These are phyloP conservation scores for Leucopternis melanops DNA, from an alignment of 2,113 vertebrate species.

Conservation along the genomic window DNA sequence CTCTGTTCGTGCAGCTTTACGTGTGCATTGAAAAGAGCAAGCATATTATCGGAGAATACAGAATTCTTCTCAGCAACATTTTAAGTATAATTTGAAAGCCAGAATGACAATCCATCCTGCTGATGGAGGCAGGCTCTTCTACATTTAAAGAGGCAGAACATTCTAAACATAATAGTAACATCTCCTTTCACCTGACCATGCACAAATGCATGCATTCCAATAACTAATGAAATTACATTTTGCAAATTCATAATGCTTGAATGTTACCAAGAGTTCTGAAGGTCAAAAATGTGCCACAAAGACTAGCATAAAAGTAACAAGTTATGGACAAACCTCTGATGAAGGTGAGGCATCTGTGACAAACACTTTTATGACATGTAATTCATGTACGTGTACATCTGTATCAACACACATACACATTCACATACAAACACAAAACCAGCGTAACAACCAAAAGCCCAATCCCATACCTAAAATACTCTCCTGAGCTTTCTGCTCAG, in stretches of 20 bases:
- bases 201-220: background rate
- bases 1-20: fast-evolving
- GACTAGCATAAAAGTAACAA: background rate
- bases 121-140: background rate
- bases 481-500: background rate
- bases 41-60: background rate
- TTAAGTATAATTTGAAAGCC: background rate
- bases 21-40: background rate
- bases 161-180: background rate
- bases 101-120: background rate
- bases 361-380: background rate
- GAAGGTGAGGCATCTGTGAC: background rate
- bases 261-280: background rate
- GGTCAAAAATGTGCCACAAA: background rate
- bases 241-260: background rate
- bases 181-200: background rate
- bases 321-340: background rate
- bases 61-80: background rate
- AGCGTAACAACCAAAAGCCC: background rate
- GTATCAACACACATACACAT: background rate
- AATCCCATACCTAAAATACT: background rate
- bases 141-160: background rate
- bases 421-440: background rate
- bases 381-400: background rate
- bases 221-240: background rate